Evolutionary conservation across 2,797 vertebrate species (phyloP).

Genomic region (Cyprinella venusta): DNA sequence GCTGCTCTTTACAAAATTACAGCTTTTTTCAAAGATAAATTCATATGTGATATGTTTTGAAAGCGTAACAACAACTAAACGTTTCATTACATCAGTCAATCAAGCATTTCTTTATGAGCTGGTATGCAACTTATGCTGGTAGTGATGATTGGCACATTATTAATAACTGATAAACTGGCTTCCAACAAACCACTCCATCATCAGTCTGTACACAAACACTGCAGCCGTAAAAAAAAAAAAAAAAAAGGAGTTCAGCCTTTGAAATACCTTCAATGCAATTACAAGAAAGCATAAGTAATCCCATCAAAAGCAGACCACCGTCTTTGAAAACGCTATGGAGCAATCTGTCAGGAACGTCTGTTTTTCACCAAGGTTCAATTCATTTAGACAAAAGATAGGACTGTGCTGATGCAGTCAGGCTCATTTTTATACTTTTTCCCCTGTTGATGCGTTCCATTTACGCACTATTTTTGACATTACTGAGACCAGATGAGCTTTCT

Average conservation of each 20-base stretch:
- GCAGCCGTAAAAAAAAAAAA: constrained; percentile 28
- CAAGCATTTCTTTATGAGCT: neutral
- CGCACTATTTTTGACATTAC: neutral
- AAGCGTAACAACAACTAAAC: neutral
- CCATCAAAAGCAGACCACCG: neutral
- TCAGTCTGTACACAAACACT: constrained; percentile 36
- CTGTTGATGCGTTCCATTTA: neutral
- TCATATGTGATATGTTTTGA: neutral
- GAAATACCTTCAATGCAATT: constrained; percentile 48
- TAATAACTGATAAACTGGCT: neutral
- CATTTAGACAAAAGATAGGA: constrained; percentile 1
- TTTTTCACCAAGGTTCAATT: constrained; percentile 9
- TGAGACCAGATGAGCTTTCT: neutral
- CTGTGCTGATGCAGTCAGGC: neutral
- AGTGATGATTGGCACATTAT: neutral
- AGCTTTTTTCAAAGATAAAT: neutral
- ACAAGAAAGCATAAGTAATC: constrained; percentile 48
- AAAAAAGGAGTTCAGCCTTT: constrained; percentile 28
- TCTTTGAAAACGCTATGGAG: neutral
- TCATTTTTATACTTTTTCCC: neutral
- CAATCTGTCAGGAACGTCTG: neutral
- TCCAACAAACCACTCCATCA: constrained; percentile 5
- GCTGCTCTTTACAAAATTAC: neutral
- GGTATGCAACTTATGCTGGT: neutral
- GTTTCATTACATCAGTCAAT: neutral